Base-by-base conservation (phyloP, 2,888 invertebrate genomes). In the Gymnoscelis rufifasciata region DNA sequence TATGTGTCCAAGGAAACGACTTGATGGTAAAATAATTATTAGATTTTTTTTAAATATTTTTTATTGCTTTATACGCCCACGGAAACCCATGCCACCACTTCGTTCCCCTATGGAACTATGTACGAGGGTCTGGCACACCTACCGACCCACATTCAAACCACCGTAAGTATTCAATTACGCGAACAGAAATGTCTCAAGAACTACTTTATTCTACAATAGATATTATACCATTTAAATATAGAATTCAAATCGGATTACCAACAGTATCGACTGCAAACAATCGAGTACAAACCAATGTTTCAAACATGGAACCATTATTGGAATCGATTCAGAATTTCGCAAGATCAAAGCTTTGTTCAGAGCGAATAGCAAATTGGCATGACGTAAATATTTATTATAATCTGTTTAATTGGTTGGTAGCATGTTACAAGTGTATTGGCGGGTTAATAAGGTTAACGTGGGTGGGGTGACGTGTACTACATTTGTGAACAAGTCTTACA, bases 351-450 rank as follows among this genome's bases (percentile, higher is more conserved):
- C 58, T 54, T 69, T 64, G 74, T 76, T 74, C 71, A 64, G 69
- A 64, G 60, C 60, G 68, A 78, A 78, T 78, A 68, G 73, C 71
- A 75, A 78, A 83, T 83, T 76, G 77, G 74, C 69, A 78, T 74
- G 71, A 68, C 71, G 73, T 73, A 71, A 80, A 83, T 83, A 80
- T 81, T 80, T 43, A 48, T 40, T 43, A 43, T 82, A 86, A 83
- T 83, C 83, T 78, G 73, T 81, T 75, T 86, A 84, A 86, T 87
- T 88, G 87, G 78, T 83, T 82, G 83, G 83, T 86, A 82, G 71
- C 78, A 68, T 74, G 42, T 62, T 57, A 71, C 78, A 66, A 71
- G 74, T 74, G 74, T 76, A 74, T 68, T 62, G 71, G 68, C 66
- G 74, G 67, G 68, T 78, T 83, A 82, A 81, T 80, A 74, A 75